Evolutionary conservation across 1,140 invertebrate genomes (phyloP).

Genomic region (Alviniconcha marisindica): DNA sequence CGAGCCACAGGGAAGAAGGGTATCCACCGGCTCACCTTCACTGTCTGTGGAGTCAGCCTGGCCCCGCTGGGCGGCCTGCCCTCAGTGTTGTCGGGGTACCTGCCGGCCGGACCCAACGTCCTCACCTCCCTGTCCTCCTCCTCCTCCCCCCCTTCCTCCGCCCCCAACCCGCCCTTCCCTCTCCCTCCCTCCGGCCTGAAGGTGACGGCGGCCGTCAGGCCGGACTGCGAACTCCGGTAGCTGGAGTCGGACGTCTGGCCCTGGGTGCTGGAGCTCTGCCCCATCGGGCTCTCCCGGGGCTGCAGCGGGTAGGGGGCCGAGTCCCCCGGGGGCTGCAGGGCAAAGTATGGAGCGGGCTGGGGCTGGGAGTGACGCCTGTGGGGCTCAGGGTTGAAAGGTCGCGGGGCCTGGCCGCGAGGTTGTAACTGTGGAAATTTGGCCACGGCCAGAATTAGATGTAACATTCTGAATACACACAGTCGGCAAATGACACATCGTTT

Average conservation of each 20-base stretch:
- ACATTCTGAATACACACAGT: too few relatives aligned
- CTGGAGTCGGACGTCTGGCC: slow-evolving; percentile 56
- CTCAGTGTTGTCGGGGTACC: slow-evolving; percentile 57
- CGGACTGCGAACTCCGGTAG: slow-evolving; percentile 44
- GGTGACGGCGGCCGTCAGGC: slow-evolving; percentile 27
- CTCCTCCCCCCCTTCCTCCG: slow-evolving; percentile 29
- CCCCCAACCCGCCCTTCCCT: slow-evolving; percentile 20
- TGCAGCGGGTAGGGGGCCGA: slow-evolving; percentile 28
- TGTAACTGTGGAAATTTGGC: neutral
- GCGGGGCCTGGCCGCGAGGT: neutral
- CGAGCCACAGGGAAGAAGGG: too few relatives aligned
- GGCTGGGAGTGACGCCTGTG: slow-evolving; percentile 30
- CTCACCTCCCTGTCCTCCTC: slow-evolving; percentile 34
- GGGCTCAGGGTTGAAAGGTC: neutral
- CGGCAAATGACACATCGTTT: too few relatives aligned
- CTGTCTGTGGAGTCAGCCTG: slow-evolving; percentile 4
- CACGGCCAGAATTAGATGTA: too few relatives aligned
- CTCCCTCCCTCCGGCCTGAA: slow-evolving; percentile 35
- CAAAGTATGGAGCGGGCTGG: slow-evolving; percentile 29
- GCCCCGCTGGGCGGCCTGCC: slow-evolving; percentile 46
- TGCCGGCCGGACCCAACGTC: slow-evolving; percentile 60
- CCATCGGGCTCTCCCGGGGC: slow-evolving; percentile 64
- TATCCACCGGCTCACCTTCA: too few relatives aligned
- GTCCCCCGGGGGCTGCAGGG: slow-evolving; percentile 20
- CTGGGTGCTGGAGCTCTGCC: slow-evolving; percentile 62